These are phyloP conservation scores for Polylopha cassiicola DNA, from an alignment of 2,888 invertebrate species.

Conservation along the genomic window DNA sequence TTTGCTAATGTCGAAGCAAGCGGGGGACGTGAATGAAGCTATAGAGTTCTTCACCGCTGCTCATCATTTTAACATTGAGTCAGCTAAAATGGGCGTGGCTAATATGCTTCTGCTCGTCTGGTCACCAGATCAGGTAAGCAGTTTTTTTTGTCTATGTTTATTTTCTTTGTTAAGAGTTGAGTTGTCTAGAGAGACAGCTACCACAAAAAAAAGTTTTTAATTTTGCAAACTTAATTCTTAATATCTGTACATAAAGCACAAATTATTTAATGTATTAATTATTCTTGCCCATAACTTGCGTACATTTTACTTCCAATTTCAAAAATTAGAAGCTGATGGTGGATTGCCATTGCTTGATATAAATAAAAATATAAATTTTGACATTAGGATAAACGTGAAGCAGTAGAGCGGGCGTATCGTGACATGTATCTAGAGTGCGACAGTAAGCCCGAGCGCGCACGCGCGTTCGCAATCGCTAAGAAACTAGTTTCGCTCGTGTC, in stretches of 20 bases:
- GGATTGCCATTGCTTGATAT: too few relatives aligned
- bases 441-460: constrained; percentile 64
- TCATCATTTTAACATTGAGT: constrained; percentile 86
- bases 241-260: too few relatives aligned
- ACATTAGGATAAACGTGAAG: constrained; percentile 78
- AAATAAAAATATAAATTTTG: too few relatives aligned
- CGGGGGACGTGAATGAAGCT: constrained; percentile 91
- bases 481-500: constrained; percentile 46
- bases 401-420: constrained; percentile 87
- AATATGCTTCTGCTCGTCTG: constrained; percentile 88
- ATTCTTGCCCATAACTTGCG: too few relatives aligned
- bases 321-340: too few relatives aligned
- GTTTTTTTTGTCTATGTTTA: constrained; percentile 2
- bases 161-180: too few relatives aligned
- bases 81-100: constrained; percentile 82
- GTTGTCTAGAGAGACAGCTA: too few relatives aligned
- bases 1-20: constrained; percentile 83
- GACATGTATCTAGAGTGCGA: constrained; percentile 80
- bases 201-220: too few relatives aligned
- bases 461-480: constrained; percentile 52
- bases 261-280: not conserved
- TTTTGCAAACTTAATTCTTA: too few relatives aligned
- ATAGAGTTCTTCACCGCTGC: constrained; percentile 92
- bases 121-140: constrained; percentile 83
- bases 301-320: too few relatives aligned